phyloP scores from a whole-genome alignment of 2,797 vertebrate genomes.

The Tangara arthus region DNA sequence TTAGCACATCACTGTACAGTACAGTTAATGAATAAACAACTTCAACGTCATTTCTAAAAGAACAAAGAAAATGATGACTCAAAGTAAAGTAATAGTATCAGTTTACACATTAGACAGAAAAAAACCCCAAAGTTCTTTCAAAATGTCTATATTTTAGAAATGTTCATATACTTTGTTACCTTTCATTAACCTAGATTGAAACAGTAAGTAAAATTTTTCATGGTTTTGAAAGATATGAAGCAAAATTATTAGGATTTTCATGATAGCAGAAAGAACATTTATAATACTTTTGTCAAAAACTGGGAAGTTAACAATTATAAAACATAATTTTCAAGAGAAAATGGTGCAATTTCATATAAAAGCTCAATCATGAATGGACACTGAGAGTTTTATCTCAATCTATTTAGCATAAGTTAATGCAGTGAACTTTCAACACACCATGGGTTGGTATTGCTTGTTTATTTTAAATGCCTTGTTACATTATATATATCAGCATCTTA shows the following conservation, averaged over 20 bases:
- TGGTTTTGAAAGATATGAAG: neutral
- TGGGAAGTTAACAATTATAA: neutral
- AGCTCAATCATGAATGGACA: neutral
- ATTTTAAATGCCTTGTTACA: neutral
- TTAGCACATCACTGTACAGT: neutral
- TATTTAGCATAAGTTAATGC: neutral
- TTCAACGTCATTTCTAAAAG: neutral
- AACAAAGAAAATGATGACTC: neutral
- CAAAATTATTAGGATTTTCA: neutral
- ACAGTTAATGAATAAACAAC: neutral
- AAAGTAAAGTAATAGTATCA: neutral
- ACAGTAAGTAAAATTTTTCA: neutral
- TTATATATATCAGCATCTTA: neutral
- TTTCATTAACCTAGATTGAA: neutral
- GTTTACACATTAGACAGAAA: neutral
- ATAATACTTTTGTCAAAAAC: neutral
- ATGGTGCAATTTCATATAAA: neutral
- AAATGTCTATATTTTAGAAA: neutral
- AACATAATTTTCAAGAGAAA: neutral
- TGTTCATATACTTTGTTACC: neutral
- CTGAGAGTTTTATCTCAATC: neutral
- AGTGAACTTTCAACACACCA: neutral
- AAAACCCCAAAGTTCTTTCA: neutral
- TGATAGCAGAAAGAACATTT: neutral
- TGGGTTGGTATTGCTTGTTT: neutral